Percentiles rank a stretch among this genome's conserved stretches.
Evolutionary conservation across 2,888 invertebrate species (phyloP).

Genomic region (Epinotia brunnichana): DNA sequence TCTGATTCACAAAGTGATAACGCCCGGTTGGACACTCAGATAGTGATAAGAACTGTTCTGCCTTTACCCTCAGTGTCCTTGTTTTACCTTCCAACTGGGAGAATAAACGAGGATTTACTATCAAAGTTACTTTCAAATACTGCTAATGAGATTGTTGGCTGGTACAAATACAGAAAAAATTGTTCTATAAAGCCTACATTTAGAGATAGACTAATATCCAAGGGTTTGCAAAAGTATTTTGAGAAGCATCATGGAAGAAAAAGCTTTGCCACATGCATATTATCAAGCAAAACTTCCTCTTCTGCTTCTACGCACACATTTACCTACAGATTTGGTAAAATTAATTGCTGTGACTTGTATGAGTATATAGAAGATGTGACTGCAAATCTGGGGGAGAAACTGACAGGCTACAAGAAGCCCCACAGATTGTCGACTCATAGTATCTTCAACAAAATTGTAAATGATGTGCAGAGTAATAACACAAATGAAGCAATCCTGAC

Average conservation of each 20-base stretch:
- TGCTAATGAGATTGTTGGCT: conserved; percentile 85
- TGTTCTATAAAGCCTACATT: conserved; percentile 83
- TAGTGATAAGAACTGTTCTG: conserved; percentile 85
- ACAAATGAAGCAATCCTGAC: conserved; percentile 72
- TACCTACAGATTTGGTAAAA: conserved; percentile 85
- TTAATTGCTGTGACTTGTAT: conserved; percentile 80
- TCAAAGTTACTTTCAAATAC: conserved; percentile 78
- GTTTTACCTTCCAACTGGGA: conserved; percentile 84
- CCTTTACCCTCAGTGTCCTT: conserved; percentile 83
- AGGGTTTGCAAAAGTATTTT: conserved; percentile 84
- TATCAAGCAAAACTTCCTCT: conserved; percentile 80
- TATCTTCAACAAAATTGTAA: conserved; percentile 74
- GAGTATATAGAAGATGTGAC: conserved; percentile 82
- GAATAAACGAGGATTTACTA: conserved; percentile 82
- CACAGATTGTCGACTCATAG: conserved; percentile 66
- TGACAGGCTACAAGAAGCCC: conserved; percentile 76
- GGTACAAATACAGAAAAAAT: conserved; percentile 86
- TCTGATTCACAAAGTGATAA: conserved; percentile 87
- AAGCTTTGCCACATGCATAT: conserved; percentile 85
- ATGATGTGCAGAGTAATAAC: conserved; percentile 68
- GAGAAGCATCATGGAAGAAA: conserved; percentile 80
- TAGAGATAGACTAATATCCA: conserved; percentile 85
- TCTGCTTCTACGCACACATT: conserved; percentile 85
- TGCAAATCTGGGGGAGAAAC: conserved; percentile 80
- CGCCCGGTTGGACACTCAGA: conserved; percentile 84